phyloP scores from a whole-genome alignment of 2,888 invertebrate genomes.

The Harpalus rufipes region DNA sequence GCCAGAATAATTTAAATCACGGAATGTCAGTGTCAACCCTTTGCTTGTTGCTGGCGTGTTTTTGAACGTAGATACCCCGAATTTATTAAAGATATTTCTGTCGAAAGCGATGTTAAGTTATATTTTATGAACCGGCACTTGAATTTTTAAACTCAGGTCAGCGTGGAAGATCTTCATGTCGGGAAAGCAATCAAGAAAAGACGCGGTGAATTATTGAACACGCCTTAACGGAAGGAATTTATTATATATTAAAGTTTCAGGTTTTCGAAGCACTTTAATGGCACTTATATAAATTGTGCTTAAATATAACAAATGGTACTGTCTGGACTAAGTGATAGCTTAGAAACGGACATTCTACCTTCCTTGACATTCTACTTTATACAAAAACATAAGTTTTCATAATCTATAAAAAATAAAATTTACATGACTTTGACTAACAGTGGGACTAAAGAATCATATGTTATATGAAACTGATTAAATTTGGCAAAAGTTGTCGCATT shows the following conservation, averaged over 20 bases:
- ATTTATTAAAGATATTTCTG: constrained; percentile 36
- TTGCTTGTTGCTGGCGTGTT: constrained; percentile 23
- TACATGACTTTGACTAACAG: no score
- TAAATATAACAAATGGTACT: background rate
- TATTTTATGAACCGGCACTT: constrained; percentile 22
- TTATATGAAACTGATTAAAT: no score
- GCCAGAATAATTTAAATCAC: constrained; percentile 23
- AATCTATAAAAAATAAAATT: background rate
- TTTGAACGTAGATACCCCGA: no score
- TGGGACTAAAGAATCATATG: no score
- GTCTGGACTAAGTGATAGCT: background rate
- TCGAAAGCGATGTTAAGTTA: constrained; percentile 41
- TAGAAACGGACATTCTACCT: background rate
- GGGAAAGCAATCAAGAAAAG: constrained; percentile 24
- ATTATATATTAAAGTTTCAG: constrained; percentile 7
- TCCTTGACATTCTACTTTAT: background rate
- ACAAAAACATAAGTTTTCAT: background rate
- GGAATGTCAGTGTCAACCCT: constrained; percentile 23
- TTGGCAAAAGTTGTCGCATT: no score
- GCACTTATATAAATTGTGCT: constrained; percentile 6
- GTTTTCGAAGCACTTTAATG: background rate
- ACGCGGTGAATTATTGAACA: constrained; percentile 21
- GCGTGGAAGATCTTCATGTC: constrained; percentile 19
- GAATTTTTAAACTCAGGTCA: constrained; percentile 35
- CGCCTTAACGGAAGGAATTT: constrained; percentile 9